Evolutionary conservation across 1,140 invertebrate genomes (phyloP), one percentile per base, ranked within the genome.

Genomic region (Lycorma delicatula): DNA sequence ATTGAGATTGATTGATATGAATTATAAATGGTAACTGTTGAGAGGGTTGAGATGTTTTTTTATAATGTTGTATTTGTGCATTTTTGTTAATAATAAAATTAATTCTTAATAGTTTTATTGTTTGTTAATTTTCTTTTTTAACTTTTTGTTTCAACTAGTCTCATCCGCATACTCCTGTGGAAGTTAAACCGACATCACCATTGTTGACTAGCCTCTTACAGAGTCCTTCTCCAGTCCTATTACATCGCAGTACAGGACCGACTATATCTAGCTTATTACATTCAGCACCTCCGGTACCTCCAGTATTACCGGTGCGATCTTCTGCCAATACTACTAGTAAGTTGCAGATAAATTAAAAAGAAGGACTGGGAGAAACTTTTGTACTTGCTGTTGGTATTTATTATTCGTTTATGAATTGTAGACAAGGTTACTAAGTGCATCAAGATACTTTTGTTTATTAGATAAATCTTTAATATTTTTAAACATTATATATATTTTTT

Each of bases 171-270:
- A 60, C 3, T 34, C 29, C 23, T 55, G 58, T 20, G 11, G 41
- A 44, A 18, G 18, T 22, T 5, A 44, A 44, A 22, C 61, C 65
- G 22, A 71, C 75, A 29, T 90, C 89, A 0, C 88, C 89, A 0
- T 69, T 92, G n/a, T 71, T 93, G 25, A 90, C 89, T 4, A 90
- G 86, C 59, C 72, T 92, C 12, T 72, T 93, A 1, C 87, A 89
- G 67, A 88, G 83, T n/a, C 85, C 83, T 0, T 66, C 64, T 9
- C 62, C 64, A 27, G 22, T 28, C 2, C 34, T 54, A 50, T 36
- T 25, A 29, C 13, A 57, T 36, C 46, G 46, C 13, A 25, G 20
- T 25, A 5, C 76, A 34, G n/a, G n/a, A n/a, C 77, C 78, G 4
- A 80, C 77, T 12, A 79, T 81, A 56, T 73, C 78, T 5, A 80